These are phyloP conservation scores for Natrix natrix DNA, from an alignment of 2,797 vertebrate genomes.

Conservation along the genomic window DNA sequence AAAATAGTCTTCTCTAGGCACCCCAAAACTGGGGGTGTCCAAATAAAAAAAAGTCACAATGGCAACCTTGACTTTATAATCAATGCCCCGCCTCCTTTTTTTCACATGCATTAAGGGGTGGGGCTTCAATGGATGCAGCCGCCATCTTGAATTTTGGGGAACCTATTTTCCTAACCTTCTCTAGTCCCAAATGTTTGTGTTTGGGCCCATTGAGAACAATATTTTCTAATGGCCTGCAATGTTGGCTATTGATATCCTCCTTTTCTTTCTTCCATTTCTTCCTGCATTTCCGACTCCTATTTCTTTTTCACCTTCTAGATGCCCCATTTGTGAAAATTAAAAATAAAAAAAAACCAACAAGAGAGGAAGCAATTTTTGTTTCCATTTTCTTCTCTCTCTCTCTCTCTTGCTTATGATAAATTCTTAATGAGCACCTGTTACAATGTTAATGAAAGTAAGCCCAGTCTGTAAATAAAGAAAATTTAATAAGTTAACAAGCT, in stretches of 20 bases:
- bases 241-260: not conserved
- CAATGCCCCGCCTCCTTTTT: not conserved
- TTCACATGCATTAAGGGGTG: not conserved
- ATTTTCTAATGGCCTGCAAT: not conserved
- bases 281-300: not conserved
- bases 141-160: not conserved
- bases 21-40: not conserved
- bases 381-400: slow-evolving; percentile 59
- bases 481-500: slow-evolving; percentile 84
- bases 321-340: slow-evolving; percentile 56
- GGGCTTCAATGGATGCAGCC: not conserved
- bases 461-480: slow-evolving; percentile 78
- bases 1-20: not conserved
- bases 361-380: slow-evolving; percentile 65
- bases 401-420: slow-evolving; percentile 67
- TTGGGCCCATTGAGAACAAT: not conserved
- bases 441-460: slow-evolving; percentile 79
- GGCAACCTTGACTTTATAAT: not conserved
- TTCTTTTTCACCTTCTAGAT: slow-evolving; percentile 23
- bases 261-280: not conserved
- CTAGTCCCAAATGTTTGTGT: not conserved
- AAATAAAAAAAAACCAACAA: slow-evolving; percentile 56
- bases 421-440: slow-evolving; percentile 83
- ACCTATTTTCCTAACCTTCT: not conserved
- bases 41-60: not conserved